Evolutionary conservation across 2,113 vertebrate species (phyloP).

Genomic region (Nesogale talazaci): DNA sequence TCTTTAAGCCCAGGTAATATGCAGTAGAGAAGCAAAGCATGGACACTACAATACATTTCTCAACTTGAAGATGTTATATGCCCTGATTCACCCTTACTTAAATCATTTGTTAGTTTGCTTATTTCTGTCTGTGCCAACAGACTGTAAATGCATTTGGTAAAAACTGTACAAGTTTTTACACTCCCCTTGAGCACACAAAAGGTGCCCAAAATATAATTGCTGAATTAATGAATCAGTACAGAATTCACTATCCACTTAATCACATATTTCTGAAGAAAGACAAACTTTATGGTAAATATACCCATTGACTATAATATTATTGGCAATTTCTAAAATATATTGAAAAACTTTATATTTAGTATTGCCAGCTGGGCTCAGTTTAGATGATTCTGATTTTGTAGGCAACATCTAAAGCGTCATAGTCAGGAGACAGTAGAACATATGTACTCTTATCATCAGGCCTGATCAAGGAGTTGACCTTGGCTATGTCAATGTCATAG

Average conservation of each 20-base stretch:
- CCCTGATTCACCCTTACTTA: not conserved
- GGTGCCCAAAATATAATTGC: not conserved
- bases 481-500: too few relatives aligned
- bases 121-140: not conserved
- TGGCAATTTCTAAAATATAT: too few relatives aligned
- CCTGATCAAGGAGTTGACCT: too few relatives aligned
- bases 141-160: not conserved
- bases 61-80: not conserved
- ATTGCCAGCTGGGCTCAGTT: too few relatives aligned
- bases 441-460: too few relatives aligned
- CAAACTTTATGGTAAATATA: not conserved
- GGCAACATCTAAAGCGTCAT: too few relatives aligned
- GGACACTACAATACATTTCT: not conserved
- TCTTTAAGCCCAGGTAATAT: not conserved
- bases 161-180: not conserved
- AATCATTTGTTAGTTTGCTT: not conserved
- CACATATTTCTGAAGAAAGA: not conserved
- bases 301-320: not conserved
- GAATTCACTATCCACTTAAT: slow-evolving; percentile 7
- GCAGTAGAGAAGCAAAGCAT: not conserved
- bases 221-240: slow-evolving; percentile 18
- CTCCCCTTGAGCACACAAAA: not conserved
- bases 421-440: too few relatives aligned
- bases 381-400: too few relatives aligned
- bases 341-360: too few relatives aligned